Conservation (phyloP, 2,888 invertebrate genomes). For the Thymelicus sylvestris region DNA sequence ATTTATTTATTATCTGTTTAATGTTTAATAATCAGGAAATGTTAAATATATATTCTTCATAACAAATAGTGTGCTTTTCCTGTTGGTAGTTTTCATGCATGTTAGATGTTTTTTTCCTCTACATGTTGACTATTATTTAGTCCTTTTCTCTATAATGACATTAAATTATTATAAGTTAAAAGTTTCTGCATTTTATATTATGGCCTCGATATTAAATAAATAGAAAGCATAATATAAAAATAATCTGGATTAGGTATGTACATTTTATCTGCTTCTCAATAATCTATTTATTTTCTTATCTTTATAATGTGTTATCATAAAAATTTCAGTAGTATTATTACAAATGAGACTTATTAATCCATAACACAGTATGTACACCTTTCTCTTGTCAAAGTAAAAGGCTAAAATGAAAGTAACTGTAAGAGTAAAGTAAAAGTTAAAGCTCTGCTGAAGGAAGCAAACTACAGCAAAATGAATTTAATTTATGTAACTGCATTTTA, state of each 20-base stretch:
- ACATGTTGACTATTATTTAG: too few relatives aligned
- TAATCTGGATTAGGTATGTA: neutral
- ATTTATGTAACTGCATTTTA: neutral
- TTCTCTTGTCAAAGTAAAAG: conserved; percentile 48
- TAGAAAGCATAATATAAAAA: neutral
- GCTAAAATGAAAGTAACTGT: conserved; percentile 65
- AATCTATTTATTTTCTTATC: neutral
- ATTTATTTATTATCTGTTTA: too few relatives aligned
- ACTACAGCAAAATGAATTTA: neutral
- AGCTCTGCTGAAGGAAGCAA: conserved; percentile 32
- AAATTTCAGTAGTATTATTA: too few relatives aligned
- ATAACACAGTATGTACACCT: conserved; percentile 29
- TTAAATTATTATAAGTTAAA: too few relatives aligned
- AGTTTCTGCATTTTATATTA: too few relatives aligned
- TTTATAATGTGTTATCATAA: neutral
- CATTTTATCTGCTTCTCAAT: neutral
- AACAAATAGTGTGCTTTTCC: too few relatives aligned
- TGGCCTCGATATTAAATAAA: neutral
- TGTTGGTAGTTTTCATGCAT: too few relatives aligned
- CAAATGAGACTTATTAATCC: too few relatives aligned
- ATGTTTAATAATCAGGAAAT: too few relatives aligned
- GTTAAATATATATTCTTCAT: too few relatives aligned
- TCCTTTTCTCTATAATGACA: too few relatives aligned
- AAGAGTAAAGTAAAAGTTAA: conserved; percentile 48
- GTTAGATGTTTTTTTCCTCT: too few relatives aligned